These are phyloP conservation scores for Brachystomella parvula DNA, from an alignment of 1,140 invertebrate species.

Conservation along the genomic window DNA sequence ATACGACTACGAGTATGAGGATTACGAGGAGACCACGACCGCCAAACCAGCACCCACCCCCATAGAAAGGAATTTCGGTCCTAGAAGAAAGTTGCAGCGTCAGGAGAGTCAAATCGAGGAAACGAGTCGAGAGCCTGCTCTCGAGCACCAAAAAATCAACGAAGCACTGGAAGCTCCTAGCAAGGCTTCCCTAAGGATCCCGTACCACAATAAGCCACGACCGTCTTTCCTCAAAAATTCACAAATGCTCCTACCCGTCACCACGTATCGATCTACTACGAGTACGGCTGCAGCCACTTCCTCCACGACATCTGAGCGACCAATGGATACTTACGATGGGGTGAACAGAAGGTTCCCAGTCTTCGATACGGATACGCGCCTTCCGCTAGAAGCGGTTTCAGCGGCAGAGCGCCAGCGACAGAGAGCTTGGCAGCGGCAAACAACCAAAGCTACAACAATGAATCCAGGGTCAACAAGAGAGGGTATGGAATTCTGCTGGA, in stretches of 20 bases:
- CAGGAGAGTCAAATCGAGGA: background rate
- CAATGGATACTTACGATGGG: background rate
- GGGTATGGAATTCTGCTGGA: background rate
- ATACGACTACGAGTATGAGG: constrained; percentile 27
- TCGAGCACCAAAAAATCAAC: constrained; percentile 1
- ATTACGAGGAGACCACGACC: constrained; percentile 15
- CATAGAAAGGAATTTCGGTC: constrained; percentile 5
- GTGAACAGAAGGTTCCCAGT: background rate
- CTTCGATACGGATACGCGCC: background rate
- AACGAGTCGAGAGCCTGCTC: background rate
- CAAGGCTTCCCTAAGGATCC: background rate
- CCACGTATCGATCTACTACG: background rate
- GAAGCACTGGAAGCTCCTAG: constrained; percentile 2
- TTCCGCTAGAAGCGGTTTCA: background rate
- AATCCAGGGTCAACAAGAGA: no score
- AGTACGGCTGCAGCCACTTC: background rate
- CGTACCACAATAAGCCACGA: constrained; percentile 7
- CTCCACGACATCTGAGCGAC: background rate
- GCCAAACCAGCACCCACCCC: background rate
- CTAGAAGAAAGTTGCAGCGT: background rate
- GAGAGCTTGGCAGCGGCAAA: background rate
- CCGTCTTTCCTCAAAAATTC: background rate
- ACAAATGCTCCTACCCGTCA: background rate
- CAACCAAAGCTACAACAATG: no score
- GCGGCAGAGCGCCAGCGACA: constrained; percentile 1